Conservation (phyloP, 2,797 vertebrate species). For the Leptatherina wallacei region DNA sequence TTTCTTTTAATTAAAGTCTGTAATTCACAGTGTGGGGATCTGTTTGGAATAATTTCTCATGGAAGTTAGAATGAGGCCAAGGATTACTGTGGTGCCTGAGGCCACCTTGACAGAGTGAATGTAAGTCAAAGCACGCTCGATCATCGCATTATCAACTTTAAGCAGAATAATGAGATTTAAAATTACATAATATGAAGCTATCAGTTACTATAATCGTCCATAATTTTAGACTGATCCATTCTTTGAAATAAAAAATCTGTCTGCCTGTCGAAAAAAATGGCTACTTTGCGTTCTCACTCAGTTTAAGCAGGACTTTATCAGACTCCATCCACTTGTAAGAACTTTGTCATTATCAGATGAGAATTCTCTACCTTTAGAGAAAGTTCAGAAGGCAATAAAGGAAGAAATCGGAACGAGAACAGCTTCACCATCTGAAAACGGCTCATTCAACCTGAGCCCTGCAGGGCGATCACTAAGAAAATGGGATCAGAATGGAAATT, state of each 20-base stretch:
- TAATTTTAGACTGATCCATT: neutral
- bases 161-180: neutral
- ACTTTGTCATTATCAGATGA: constrained; percentile 5
- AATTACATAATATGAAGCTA: neutral
- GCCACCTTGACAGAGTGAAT: neutral
- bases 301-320: neutral
- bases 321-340: neutral
- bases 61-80: neutral
- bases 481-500: constrained; percentile 53
- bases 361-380: constrained; percentile 17
- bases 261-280: neutral
- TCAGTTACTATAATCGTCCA: neutral
- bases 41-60: neutral
- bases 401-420: constrained; percentile 19
- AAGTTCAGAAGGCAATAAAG: constrained; percentile 1
- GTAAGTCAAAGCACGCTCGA: neutral
- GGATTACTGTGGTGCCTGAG: neutral
- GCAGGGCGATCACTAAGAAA: constrained; percentile 24
- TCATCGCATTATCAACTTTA: neutral
- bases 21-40: neutral
- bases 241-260: neutral
- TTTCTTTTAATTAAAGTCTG: neutral
- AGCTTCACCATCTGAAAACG: constrained; percentile 21
- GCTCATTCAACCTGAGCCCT: constrained; percentile 18
- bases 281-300: neutral